Evolutionary conservation across 1,140 invertebrate genomes (phyloP), one percentile per base, ranked within the genome.

Genomic region (Anoplolepis gracilipes): DNA sequence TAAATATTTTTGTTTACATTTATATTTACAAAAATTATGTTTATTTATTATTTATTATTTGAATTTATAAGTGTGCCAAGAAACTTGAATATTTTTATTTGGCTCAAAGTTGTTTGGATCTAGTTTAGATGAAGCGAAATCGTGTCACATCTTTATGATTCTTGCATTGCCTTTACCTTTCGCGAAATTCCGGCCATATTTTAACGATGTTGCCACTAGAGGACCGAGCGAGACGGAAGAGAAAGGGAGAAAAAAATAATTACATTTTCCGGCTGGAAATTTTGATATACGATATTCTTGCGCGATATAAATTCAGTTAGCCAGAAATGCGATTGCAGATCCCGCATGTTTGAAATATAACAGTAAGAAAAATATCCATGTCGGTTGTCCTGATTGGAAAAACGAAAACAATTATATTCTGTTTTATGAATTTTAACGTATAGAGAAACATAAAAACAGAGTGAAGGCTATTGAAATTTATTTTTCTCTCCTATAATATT

Each of bases 281-380:
- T 59, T 72, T 70, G 78, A 81, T 72, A 39, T 55, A 69, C 33
- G 53, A 70, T 81, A 82, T 82, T 72, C 67, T 82, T 82, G 78
- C 33, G 49, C 33, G 49, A 59, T 46, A 82, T 82, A 72, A 82
- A 82, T 82, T 82, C 57, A 72, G 67, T 82, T 81, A 53, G 42
- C 16, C 46, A 46, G 69, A 61, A 82, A 82, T 72, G 53, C 55
- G 53, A 82, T 72, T 81, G 65, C 7, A n/a, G 42, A 57, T 82
- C 67, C 19, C n/a, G n/a, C 28, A 11, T 16, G 62, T 10, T 55
- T 19, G 36, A 39, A 55, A 69, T 46, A 33, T 39, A 72, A 59
- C 53, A 28, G 25, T 25, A 33, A 82, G 25, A 72, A 22, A 28
- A 7, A 69, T 73, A 61, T 59, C 36, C 36, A 7, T 42, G 33